Evolutionary conservation across 2,113 vertebrate genomes (phyloP).

Genomic region (Gallinago undulata): DNA sequence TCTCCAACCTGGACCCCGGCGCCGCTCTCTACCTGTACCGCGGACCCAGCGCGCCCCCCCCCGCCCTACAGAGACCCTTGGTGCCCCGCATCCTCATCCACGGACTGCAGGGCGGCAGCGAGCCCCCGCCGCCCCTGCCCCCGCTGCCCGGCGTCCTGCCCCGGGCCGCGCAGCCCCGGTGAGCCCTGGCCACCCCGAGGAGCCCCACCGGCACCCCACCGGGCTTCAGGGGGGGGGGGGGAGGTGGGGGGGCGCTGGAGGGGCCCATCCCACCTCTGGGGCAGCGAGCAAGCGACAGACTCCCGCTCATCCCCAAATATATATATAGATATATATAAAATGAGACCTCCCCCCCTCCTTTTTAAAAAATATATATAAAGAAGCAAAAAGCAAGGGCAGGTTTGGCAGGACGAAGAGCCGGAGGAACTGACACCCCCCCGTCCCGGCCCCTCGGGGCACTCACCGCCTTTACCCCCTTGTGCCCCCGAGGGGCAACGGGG

Average conservation of each 20-base stretch:
- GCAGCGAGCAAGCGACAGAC: background rate
- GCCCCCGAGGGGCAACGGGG: background rate
- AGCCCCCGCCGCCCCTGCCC: constrained; percentile 88
- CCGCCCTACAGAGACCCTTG: constrained; percentile 90
- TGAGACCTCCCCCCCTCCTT: background rate
- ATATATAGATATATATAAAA: background rate
- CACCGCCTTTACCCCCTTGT: background rate
- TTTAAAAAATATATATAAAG: background rate
- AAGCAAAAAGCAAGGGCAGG: background rate
- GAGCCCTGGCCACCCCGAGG: constrained; percentile 64
- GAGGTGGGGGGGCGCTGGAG: background rate
- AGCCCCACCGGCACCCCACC: background rate
- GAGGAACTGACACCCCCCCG: background rate
- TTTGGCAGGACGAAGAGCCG: background rate
- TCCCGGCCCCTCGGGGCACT: background rate
- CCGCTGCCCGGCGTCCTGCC: constrained; percentile 88
- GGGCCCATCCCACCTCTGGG: background rate
- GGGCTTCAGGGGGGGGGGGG: background rate
- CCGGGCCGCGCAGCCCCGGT: constrained; percentile 90
- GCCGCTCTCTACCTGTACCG: constrained; percentile 95
- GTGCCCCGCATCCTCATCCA: constrained; percentile 95
- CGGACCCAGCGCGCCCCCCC: constrained; percentile 90
- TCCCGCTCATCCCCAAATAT: constrained; percentile 3
- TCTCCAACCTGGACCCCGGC: constrained; percentile 94
- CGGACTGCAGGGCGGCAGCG: constrained; percentile 89